Conservation (phyloP, 1,140 invertebrate species). For the Chironomus striatipennis region DNA sequence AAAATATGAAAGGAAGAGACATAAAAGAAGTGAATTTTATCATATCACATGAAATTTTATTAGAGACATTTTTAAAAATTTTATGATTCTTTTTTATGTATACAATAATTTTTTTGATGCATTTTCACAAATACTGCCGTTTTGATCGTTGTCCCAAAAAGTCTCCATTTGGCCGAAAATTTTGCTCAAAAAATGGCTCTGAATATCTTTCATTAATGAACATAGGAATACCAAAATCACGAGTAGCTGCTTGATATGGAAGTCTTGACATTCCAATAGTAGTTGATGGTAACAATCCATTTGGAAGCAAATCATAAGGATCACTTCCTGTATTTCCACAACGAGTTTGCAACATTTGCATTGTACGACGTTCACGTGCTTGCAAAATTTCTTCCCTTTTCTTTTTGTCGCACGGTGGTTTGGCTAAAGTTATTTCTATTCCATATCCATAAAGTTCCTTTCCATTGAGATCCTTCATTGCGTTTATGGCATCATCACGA, state of each 20-base stretch:
- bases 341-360: conserved; percentile 83
- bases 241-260: conserved; percentile 91
- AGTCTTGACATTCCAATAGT: conserved; percentile 94
- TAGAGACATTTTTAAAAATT: too few relatives aligned
- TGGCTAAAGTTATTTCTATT: conserved; percentile 88
- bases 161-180: conserved; percentile 69
- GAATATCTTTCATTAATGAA: conserved; percentile 87
- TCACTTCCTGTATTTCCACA: conserved; percentile 45
- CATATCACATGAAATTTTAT: too few relatives aligned
- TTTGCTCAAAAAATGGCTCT: conserved; percentile 91
- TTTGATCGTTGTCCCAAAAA: conserved; percentile 63
- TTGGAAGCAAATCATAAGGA: conserved; percentile 35
- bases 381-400: conserved; percentile 94
- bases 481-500: conserved; percentile 86
- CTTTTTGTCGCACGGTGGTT: conserved; percentile 97
- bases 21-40: too few relatives aligned
- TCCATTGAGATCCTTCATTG: conserved; percentile 90
- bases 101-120: conserved; percentile 41
- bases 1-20: too few relatives aligned
- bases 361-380: conserved; percentile 83
- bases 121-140: conserved; percentile 64
- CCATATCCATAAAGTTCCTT: conserved; percentile 81
- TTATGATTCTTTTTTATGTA: too few relatives aligned
- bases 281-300: conserved; percentile 65
- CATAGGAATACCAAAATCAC: too few relatives aligned